phyloP scores from a whole-genome alignment of 2,797 vertebrate genomes.

The Aplochiton taeniatus region DNA sequence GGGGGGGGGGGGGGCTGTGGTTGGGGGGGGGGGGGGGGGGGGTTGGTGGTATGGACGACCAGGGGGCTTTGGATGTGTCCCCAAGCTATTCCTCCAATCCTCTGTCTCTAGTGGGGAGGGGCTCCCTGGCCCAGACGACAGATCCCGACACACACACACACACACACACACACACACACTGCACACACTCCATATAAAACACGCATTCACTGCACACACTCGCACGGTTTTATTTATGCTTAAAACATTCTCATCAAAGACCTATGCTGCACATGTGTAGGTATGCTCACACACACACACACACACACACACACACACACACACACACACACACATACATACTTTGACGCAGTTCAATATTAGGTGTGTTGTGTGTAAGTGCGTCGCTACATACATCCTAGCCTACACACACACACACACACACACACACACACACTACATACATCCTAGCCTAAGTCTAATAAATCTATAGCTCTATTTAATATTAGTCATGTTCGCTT shows the following conservation, averaged over 20 bases:
- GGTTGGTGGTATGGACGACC: slow-evolving; percentile 60
- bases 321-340: slow-evolving; percentile 30
- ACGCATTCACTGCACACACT: too few species aligned
- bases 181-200: slow-evolving; percentile 24
- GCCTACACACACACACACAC: too few species aligned
- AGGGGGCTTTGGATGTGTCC: slow-evolving; percentile 80
- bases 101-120: slow-evolving; percentile 64
- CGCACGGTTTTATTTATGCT: too few species aligned
- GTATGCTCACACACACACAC: neutral
- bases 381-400: too few species aligned
- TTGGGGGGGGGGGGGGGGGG: slow-evolving; percentile 42
- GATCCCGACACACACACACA: neutral
- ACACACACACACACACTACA: neutral
- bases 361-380: too few species aligned
- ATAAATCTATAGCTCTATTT: neutral
- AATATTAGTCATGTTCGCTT: slow-evolving; percentile 2
- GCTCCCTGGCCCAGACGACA: slow-evolving; percentile 48
- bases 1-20: slow-evolving; percentile 46
- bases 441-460: neutral
- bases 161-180: slow-evolving; percentile 1
- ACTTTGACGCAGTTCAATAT: neutral
- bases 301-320: slow-evolving; percentile 19
- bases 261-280: too few species aligned
- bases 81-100: slow-evolving; percentile 71
- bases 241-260: too few species aligned